phyloP scores from a whole-genome alignment of 2,797 vertebrate genomes.

The Mycteria americana region DNA sequence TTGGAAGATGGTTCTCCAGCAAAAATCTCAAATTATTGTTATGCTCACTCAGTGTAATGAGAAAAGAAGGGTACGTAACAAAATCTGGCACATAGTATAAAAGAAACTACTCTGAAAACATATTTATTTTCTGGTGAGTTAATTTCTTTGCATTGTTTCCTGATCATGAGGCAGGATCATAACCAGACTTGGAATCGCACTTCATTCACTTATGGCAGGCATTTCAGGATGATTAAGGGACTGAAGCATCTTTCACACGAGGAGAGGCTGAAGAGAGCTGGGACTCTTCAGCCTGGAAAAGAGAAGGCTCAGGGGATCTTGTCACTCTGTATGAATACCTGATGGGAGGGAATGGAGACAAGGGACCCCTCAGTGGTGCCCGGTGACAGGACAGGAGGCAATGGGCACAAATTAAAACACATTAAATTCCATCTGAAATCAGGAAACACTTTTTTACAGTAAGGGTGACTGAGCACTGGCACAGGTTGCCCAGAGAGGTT shows the following conservation, averaged over 20 bases:
- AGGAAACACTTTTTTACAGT: not conserved
- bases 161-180: not conserved
- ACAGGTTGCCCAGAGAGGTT: not conserved
- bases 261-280: not conserved
- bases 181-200: not conserved
- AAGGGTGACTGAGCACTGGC: not conserved
- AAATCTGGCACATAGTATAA: no score
- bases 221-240: not conserved
- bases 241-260: not conserved
- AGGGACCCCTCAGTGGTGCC: not conserved
- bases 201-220: not conserved
- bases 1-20: constrained; percentile 97
- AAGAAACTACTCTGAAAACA: not conserved
- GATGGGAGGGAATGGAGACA: not conserved
- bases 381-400: not conserved
- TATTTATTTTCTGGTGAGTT: not conserved
- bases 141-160: not conserved
- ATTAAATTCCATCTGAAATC: not conserved
- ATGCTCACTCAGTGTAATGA: constrained; percentile 98
- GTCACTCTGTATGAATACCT: not conserved
- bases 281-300: not conserved
- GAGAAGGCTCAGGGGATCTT: not conserved
- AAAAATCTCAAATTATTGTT: constrained; percentile 89
- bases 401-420: not conserved
- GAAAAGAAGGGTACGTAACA: constrained; percentile 85